Evolutionary conservation across 2,113 vertebrate genomes (phyloP), one percentile per base, ranked within the genome.

Genomic region (Pterocles burchelli): DNA sequence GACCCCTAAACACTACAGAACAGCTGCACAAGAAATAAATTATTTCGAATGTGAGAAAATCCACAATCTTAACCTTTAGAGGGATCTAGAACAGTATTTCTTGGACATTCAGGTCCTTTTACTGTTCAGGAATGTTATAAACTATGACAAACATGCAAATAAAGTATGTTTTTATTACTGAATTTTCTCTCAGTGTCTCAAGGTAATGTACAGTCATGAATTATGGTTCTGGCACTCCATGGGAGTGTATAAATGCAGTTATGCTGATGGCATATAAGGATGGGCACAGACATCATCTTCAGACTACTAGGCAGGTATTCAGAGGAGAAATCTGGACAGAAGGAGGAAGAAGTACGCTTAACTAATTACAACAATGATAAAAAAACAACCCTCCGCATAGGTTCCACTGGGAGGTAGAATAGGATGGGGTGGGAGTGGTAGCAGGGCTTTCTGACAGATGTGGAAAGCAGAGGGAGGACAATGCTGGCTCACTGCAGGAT

Each of bases 371-470:
- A 24, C 46, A 58, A 90, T 67, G 38, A 71, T 84, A 34, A 90
- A 94, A 88, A 71, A 6, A 2, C 26, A 93, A 57, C 75, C 59
- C 63, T 88, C 67, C 13, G 0, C 12, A 6, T 24, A 90, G 85
- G 33, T 80, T 90, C 51, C 61, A 66, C 22, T 20, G 63, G 67
- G 88, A 91, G 25, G 68, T 81, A 67, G 45, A 90, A 89, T 38
- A 84, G 52, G 83, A 86, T 83, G 63, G 55, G 71, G 48, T 91
- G 66, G 90, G 82, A 93, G 74, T 85, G 59, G 63, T 38, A 90
- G 51, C 20, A 83, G 29, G 55, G 31, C 71, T 85, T 86, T 85
- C 63, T 96, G 75, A 75, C 90, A 94, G 90, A 96, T 83, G 75
- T 59, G 31, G 51, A 83, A 89, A 91, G 41, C 33, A 85, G 71